These are phyloP conservation scores for Geococcyx californianus DNA, from an alignment of 2,113 vertebrate genomes.

Conservation along the genomic window DNA sequence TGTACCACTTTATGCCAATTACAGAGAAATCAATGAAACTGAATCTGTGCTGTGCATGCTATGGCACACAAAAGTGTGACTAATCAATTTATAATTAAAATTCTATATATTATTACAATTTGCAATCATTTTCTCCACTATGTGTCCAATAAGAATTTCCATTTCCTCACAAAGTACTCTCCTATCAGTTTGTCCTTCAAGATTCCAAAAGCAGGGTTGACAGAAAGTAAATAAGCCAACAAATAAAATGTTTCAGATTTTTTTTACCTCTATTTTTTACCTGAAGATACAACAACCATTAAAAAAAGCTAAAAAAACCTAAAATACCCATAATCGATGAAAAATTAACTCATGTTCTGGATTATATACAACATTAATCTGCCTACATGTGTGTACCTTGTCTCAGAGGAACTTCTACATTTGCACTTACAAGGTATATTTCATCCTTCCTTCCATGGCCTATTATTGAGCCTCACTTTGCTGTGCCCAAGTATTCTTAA, in stretches of 20 bases:
- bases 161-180: neutral
- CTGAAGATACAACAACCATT: neutral
- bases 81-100: constrained; percentile 20
- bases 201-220: neutral
- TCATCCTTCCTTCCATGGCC: neutral
- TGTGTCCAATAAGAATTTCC: neutral
- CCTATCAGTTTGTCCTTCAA: neutral
- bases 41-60: neutral
- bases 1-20: neutral
- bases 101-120: neutral
- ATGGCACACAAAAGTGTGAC: neutral
- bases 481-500: neutral
- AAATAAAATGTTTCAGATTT: neutral
- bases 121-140: neutral
- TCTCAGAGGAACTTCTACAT: neutral
- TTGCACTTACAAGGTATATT: neutral
- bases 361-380: neutral
- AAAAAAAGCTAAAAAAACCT: neutral
- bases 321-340: neutral
- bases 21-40: constrained; percentile 5
- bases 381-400: neutral
- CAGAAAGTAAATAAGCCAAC: neutral
- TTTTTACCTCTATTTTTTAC: neutral
- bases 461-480: neutral
- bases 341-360: neutral